Evolutionary conservation across 2,888 invertebrate genomes (phyloP), one percentile per base, ranked within the genome.

Genomic region (Perizoma affinitatum): DNA sequence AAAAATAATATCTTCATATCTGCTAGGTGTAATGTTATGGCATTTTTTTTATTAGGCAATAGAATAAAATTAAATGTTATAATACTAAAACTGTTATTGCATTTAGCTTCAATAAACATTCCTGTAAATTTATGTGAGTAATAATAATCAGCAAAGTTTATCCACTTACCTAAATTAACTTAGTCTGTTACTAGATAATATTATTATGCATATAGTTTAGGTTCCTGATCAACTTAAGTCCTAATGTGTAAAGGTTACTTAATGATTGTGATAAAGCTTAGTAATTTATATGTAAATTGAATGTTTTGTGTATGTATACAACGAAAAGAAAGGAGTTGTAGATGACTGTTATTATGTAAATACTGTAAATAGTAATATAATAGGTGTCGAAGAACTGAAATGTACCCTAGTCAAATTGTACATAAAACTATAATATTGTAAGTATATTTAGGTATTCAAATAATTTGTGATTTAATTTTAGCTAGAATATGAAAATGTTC

Each of bases 391-490:
- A 88, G 92, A 91, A 92, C 92, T 92, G 92, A 92, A 90, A 82
- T 89, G 87, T 90, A 90, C 88, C 88, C 92, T 92, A 92, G 92
- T 92, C 92, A 92, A 92, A 6, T 92, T 92, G 90, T 91, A 92
- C 84, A 92, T 92, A 91, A 69, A 70, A 78, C 22, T 22, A 22
- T 69, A 83, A 79, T 78, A 68, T 72, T 72, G 52, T 82, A 82
- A 80, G 76, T 82, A 72, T 76, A 76, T 71, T 67, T 86, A 88
- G 87, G 84, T 85, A 86, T 58, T 59, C 63, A 63, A 63, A 63
- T 63, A 88, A 86, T 80, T 88, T 92, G 92, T 92, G 92, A 92
- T 92, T 89, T 92, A 88, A 86, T 82, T 84, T 87, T 90, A 91
- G 86, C 76, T 91, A 90, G 89, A 84, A 80, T 84, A 85, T 82